Evolutionary conservation across 1,140 invertebrate genomes (phyloP), one percentile per base, ranked within the genome.

Genomic region (Phenacoccus solenopsis): DNA sequence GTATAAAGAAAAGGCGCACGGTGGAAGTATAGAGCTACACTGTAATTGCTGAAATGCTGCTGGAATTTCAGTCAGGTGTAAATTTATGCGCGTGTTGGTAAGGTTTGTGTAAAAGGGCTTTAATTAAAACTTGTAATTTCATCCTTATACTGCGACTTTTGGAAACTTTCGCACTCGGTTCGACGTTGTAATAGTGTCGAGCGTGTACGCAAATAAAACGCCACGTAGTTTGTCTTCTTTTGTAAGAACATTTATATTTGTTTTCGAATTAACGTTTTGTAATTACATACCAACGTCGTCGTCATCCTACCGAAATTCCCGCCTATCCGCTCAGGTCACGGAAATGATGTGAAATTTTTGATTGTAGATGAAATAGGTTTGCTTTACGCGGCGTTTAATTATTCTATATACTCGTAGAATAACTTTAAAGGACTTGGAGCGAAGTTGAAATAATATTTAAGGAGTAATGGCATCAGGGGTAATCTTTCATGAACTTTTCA

Each of bases 111-210:
- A 16, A 49, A 49, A 49, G 38, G 38, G 38, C 38, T 49, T 49
- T 49, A 49, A 49, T 49, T 49, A 49, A 49, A 49, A 49, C 38
- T 49, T 49, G 38, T 49, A 49, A 49, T 49, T 49, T 49, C 38
- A 49, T 49, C 38, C 38, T 49, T 49, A 16, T 49, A 49, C 5
- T 49, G 38, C 38, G 38, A 49, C 38, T 49, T 49, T 49, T n/a
- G 38, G 38, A 49, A 49, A 49, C 30, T 32, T 32, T 32, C 30
- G 20, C 38, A 2, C 20, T 49, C 38, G 20, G n/a, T n/a, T n/a
- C 38, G 38, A 2, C 38, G 38, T n/a, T 10, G 38, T 3, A 32
- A 32, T 49, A 4, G 38, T 49, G 13, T 49, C 38, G 38, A 16
- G 38, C 20, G 38, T 49, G 38, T 49, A 49, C 20, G 38, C 38